Base-by-base conservation (phyloP, 1,140 invertebrate species). In the Microplitis demolitor region DNA sequence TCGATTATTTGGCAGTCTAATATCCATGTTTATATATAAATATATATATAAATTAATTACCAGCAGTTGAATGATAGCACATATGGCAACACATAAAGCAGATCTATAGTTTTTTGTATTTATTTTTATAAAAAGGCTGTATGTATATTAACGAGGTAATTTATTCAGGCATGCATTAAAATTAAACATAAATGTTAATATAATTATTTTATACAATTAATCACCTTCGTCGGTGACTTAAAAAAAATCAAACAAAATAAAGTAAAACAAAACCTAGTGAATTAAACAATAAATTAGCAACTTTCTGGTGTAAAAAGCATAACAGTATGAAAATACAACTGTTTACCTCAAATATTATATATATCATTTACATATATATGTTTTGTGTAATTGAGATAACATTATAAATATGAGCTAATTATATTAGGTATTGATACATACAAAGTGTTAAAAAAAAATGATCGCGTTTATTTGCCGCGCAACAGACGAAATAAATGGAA, bases 41-140 rank as follows among this genome's bases (percentile, higher is more conserved):
- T 45, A 45, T 45, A 45, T 39, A 39, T 39, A 39, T 5, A 39
- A 39, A 39, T 39, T 4, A 39, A 39, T 39, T 39, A 11, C 11
- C 61, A 35, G 35, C 61, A 35, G 4, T 64, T 13, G 3, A 66
- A 66, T 66, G 31, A n/a, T 13, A 66, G 50, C 37, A 66, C 14
- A 66, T 63, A 63, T 66, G 31, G 37, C 37, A 66, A 66, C 37
- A 66, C 14, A 66, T 63, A 63, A 63, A 37, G 11, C n/a, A 35
- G 11, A 13, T 63, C 13, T 37, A 63, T n/a, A 11, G 5, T 16
- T 11, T 34, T 63, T 37, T 35, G 9, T 63, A 66, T 51, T 24
- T 24, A 24, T 24, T 24, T 24, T 24, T 24, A 24, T 24, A 24
- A 66, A 66, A 51, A 51, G 45, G 37, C 63, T 51, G 63, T 51